Base-by-base conservation (phyloP, 2,113 vertebrate species). In the Gambusia affinis region DNA sequence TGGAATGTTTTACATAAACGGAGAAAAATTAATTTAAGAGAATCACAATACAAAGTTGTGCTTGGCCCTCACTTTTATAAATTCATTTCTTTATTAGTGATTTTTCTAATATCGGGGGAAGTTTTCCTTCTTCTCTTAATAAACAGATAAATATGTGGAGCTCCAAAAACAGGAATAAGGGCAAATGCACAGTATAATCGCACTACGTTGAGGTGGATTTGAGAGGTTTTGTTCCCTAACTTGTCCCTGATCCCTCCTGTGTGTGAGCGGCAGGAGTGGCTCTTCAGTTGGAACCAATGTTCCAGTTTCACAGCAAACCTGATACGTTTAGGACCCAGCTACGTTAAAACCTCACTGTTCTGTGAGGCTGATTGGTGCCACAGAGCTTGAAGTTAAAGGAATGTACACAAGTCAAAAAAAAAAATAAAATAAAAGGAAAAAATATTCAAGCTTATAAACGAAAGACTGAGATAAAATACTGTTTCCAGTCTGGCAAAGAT, bases 301-400 rank as follows among this genome's bases (percentile, higher is more conserved):
- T 94, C 92, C 94, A 93, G 93, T 94, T 93, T 88, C 78, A 92
- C 83, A 62, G 86, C 71, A 89, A 80, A 57, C 51, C 51, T 6
- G 7, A 57, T n/a, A 57, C 17, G 24, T n/a, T 57, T 8, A 37
- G 80, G 61, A 70, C 80, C 24, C 51, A 22, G 69, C 70, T 73
- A 82, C 80, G 81, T 74, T 85, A 64, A 86, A 84, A 86, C 77
- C 84, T 87, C 87, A 79, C 72, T 64, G 70, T 85, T 91, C 84
- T 85, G 86, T 5, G 63, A 70, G 80, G 66, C 81, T 84, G 72
- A 87, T 47, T 73, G 81, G 64, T 78, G 85, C 88, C 60, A 71
- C 83, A 78, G 77, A 85, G 29, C 71, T 44, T 72, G 42, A 64
- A 76, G 85, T 82, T 68, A 89, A 82, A 89, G 93, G 92, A 95